Evolutionary conservation across 92 coral and sea anemone genomes (phyloP).

Genomic region (Epizoanthus illoricatus): DNA sequence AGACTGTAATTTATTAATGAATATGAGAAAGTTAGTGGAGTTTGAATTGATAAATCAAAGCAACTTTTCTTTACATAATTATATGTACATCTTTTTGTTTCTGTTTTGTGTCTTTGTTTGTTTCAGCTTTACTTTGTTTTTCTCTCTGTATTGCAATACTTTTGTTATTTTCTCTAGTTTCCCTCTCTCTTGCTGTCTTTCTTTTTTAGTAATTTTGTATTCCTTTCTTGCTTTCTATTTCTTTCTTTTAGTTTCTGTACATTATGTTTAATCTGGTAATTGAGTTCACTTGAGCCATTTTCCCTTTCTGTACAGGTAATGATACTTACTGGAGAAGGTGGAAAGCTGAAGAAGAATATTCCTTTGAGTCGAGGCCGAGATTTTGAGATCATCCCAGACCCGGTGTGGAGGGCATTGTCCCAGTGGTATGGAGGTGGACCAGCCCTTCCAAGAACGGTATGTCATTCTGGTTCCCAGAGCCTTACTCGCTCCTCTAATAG

Average conservation of each 20-base stretch:
- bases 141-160: too few relatives aligned
- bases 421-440: conserved; percentile 99
- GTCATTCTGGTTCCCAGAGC: too few relatives aligned
- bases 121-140: background rate
- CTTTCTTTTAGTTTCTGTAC: background rate
- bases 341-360: conserved; percentile 79
- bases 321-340: conserved; percentile 93
- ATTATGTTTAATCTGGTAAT: background rate
- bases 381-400: conserved; percentile 94
- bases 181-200: too few relatives aligned
- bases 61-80: too few relatives aligned
- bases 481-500: too few relatives aligned
- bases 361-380: conserved; percentile 95
- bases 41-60: too few relatives aligned
- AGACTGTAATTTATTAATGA: too few relatives aligned
- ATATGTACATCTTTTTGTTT: too few relatives aligned
- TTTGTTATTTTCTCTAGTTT: too few relatives aligned
- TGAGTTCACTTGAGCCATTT: background rate
- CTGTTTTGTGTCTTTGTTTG: background rate
- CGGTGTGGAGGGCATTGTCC: conserved; percentile 93
- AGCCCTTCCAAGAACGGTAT: conserved; percentile 93
- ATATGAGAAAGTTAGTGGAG: too few relatives aligned
- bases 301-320: conserved; percentile 49
- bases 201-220: background rate
- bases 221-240: background rate